A percentile compares a stretch with the other conserved stretches of the same genome.
phyloP scores from a whole-genome alignment of 2,888 invertebrate genomes.

The Perizoma flavofasciatum region DNA sequence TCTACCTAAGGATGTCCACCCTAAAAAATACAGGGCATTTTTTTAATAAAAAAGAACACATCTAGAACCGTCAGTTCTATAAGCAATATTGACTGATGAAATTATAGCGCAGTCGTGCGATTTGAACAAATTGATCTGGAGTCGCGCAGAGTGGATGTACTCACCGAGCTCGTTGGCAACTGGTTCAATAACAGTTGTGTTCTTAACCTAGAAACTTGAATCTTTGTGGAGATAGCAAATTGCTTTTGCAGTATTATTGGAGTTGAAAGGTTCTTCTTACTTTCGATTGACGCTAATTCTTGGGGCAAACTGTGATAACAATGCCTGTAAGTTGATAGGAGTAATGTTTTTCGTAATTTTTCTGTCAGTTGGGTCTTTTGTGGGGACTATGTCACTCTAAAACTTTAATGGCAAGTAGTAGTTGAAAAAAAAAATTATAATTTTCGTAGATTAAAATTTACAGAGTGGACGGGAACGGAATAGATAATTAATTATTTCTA shows the following conservation, averaged over 20 bases:
- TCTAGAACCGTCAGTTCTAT: slow-evolving; percentile 21
- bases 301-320: not conserved
- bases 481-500: too few species aligned
- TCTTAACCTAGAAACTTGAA: slow-evolving; percentile 29
- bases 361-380: too few species aligned
- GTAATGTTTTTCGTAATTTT: too few species aligned
- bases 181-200: slow-evolving; percentile 31
- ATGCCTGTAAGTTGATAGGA: too few species aligned
- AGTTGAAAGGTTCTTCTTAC: slow-evolving; percentile 4
- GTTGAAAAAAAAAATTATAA: too few species aligned
- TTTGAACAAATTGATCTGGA: slow-evolving; percentile 29
- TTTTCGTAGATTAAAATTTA: too few species aligned
- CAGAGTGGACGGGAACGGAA: too few species aligned
- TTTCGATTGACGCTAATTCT: slow-evolving; percentile 8
- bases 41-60: not conserved
- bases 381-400: too few species aligned
- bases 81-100: slow-evolving; percentile 35
- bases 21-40: too few species aligned
- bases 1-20: too few species aligned
- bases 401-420: too few species aligned
- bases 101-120: slow-evolving; percentile 31
- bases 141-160: slow-evolving; percentile 9
- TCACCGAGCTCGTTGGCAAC: slow-evolving; percentile 11
- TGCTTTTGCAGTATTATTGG: slow-evolving; percentile 24
- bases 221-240: slow-evolving; percentile 28